Evolutionary conservation across 2,113 vertebrate genomes (phyloP).

Genomic region (Scolopax mira): DNA sequence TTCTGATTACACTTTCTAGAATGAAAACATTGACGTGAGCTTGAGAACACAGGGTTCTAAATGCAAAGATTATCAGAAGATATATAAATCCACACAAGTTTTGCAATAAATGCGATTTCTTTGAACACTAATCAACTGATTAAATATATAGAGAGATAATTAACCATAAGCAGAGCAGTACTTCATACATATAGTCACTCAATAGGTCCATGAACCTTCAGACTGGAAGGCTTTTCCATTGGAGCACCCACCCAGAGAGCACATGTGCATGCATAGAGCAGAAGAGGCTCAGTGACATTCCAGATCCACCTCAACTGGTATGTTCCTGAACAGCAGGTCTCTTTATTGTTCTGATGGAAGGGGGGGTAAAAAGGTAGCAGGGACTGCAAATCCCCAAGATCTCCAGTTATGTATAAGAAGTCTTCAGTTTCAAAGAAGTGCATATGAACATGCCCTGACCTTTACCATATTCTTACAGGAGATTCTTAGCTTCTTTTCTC

Average conservation of each 20-base stretch:
- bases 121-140: background rate
- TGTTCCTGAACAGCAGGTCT: background rate
- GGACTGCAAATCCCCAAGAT: background rate
- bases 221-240: background rate
- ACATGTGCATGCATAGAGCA: accelerated
- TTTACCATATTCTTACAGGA: background rate
- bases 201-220: background rate
- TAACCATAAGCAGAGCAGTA: background rate
- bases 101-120: background rate
- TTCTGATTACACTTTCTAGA: background rate
- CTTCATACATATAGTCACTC: background rate
- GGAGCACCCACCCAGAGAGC: background rate
- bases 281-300: background rate
- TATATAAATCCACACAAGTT: background rate
- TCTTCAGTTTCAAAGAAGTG: background rate
- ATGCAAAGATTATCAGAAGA: background rate
- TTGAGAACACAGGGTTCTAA: background rate
- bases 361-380: background rate
- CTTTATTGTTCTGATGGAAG: background rate
- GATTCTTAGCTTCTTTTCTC: background rate
- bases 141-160: background rate
- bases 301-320: background rate
- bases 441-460: background rate
- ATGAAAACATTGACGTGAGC: background rate
- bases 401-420: background rate